Base-by-base conservation (phyloP, 2,888 invertebrate genomes). In the Orthosia gracilis region DNA sequence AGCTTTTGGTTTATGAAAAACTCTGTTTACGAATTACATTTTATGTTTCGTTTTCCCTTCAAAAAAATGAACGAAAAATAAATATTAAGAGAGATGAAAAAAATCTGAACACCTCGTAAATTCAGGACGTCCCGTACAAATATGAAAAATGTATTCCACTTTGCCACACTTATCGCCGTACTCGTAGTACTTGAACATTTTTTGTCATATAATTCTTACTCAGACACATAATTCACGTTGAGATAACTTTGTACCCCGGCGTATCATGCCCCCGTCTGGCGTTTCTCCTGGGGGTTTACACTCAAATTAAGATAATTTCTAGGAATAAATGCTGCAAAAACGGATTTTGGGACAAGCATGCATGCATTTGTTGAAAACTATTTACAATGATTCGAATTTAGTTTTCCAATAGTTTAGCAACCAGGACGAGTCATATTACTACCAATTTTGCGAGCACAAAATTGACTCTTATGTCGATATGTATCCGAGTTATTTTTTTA, bases 111-210 rank as follows among this genome's bases (percentile, higher is more conserved):
- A 58, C 59, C 52, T 67, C 73, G 50, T 83, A 79, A 80, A 69
- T 81, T 75, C 71, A 47, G 58, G 50, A 80, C 49, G 69, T 74
- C 59, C 63, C 31, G 74, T 63, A 71, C 62, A 83, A 84, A 82
- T 72, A 80, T 82, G 80, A 82, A 80, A 76, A 80, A 82, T 80
- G 62, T 84, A 73, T 63, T 12, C 69, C 81, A 80, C 80, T 84
- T 82, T 80, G 76, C 76, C 76, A 84, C 62, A 84, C 76, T 82
- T 82, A 82, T 80, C 68, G 52, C 49, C 52, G 26, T 57, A 40
- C 58, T 79, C 49, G n/a, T 40, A 26, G 57, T 78, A 63, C 57
- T 76, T 69, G 21, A 64, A 62, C 62, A 26, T 78, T 81, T 80
- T 73, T 84, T 72, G 63, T 75, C 73, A 57, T 78, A 78, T 86